Percentiles rank a stretch among this genome's conserved stretches.
phyloP scores from a whole-genome alignment of 1,140 invertebrate species.

The Brachionus koreanus region DNA sequence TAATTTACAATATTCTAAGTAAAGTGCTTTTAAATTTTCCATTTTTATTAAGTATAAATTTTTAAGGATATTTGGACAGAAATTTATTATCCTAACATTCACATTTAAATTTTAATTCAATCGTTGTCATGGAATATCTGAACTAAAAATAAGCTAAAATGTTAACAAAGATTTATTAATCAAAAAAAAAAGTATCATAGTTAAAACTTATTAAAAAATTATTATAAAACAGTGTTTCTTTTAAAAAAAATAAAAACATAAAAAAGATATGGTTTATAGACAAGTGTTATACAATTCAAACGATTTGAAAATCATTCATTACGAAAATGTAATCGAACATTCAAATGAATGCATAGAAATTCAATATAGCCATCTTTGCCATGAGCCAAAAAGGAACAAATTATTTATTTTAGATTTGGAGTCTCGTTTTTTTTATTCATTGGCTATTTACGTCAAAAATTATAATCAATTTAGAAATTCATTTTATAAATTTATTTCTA shows the following conservation, averaged over 20 bases:
- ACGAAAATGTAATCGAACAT: background rate
- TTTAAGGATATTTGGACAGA: background rate
- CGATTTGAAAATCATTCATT: background rate
- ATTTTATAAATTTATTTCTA: background rate
- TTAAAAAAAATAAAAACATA: too few species aligned
- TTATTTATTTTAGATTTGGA: background rate
- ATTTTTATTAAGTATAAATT: background rate
- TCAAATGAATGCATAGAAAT: too few species aligned
- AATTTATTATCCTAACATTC: background rate
- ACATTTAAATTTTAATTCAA: background rate
- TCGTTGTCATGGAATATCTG: background rate
- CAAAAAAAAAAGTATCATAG: too few species aligned
- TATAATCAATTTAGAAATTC: background rate
- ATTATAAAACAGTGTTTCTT: too few species aligned
- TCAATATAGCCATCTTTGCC: background rate
- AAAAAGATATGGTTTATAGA: background rate
- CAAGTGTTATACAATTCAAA: background rate
- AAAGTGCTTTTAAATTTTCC: slow-evolving; percentile 31
- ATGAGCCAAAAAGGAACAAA: background rate
- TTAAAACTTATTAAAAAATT: too few species aligned
- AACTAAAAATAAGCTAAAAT: background rate
- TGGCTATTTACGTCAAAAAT: background rate
- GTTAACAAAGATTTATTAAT: background rate
- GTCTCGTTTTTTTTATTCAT: background rate
- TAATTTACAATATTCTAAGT: slow-evolving; percentile 42